phyloP scores from a whole-genome alignment of 2,888 invertebrate genomes.

The Kuschelorhynchus macadamiae region DNA sequence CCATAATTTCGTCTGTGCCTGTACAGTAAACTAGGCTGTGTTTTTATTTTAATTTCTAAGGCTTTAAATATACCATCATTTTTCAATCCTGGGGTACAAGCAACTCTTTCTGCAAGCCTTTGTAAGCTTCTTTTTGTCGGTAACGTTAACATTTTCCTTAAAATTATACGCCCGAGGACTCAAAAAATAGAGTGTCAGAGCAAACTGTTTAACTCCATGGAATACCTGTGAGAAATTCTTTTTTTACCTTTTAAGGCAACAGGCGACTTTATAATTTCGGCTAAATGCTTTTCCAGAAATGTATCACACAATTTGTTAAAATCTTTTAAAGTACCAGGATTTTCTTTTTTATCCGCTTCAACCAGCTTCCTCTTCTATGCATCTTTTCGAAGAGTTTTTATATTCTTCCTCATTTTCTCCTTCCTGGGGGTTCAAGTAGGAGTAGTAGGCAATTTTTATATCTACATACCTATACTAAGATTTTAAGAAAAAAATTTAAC shows the following conservation, averaged over 20 bases:
- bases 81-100: conserved; percentile 9
- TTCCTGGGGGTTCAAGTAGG: neutral
- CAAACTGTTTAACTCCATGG: conserved; percentile 3
- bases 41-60: conserved; percentile 1
- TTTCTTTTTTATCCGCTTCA: neutral
- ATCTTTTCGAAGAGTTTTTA: neutral
- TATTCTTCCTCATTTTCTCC: neutral
- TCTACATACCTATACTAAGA: too few relatives aligned
- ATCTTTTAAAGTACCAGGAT: neutral
- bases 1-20: neutral
- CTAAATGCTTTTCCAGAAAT: neutral
- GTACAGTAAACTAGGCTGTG: neutral
- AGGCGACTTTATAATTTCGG: neutral
- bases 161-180: conserved; percentile 1
- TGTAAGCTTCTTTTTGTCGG: conserved; percentile 13
- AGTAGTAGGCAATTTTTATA: too few relatives aligned
- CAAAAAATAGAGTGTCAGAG: conserved; percentile 3
- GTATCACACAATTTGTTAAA: conserved; percentile 2
- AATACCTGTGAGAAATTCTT: neutral
- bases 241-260: neutral
- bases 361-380: neutral
- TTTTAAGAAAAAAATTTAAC: too few relatives aligned
- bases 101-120: conserved; percentile 2
- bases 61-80: conserved; percentile 12
- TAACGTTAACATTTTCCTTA: neutral